Evolutionary conservation across 2,797 vertebrate genomes (phyloP).

Genomic region (Zalophus californianus): DNA sequence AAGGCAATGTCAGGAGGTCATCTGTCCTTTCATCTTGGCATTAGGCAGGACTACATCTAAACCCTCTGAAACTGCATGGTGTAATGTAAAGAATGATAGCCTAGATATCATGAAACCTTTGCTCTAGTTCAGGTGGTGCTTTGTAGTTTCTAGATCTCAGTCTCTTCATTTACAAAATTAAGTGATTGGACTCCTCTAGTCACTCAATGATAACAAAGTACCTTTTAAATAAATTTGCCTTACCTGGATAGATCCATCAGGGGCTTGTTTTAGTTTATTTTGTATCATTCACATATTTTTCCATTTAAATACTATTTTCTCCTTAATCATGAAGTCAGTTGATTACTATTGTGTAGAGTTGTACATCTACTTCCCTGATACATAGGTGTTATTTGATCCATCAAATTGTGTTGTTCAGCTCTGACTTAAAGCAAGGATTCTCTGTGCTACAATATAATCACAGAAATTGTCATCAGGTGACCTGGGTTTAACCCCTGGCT

Average conservation of each 20-base stretch:
- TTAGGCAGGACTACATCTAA: neutral
- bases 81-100: neutral
- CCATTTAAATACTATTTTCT: neutral
- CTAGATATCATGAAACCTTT: neutral
- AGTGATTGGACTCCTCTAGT: neutral
- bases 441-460: neutral
- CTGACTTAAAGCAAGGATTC: neutral
- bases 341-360: neutral
- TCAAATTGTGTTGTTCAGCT: neutral
- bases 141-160: conserved; percentile 23
- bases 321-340: conserved; percentile 11
- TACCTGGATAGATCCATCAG: neutral
- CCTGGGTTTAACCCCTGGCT: neutral
- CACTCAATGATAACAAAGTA: neutral
- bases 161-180: conserved; percentile 31
- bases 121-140: neutral
- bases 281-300: neutral
- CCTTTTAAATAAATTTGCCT: neutral
- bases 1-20: conserved; percentile 19
- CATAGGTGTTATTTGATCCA: neutral
- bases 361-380: neutral
- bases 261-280: neutral
- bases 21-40: neutral
- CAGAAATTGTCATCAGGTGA: neutral
- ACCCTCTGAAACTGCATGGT: neutral